Percentiles rank a stretch among this genome's conserved stretches.
Evolutionary conservation across 64 coral and sea anemone genomes (phyloP).

Genomic region (Stylophora pistillata): DNA sequence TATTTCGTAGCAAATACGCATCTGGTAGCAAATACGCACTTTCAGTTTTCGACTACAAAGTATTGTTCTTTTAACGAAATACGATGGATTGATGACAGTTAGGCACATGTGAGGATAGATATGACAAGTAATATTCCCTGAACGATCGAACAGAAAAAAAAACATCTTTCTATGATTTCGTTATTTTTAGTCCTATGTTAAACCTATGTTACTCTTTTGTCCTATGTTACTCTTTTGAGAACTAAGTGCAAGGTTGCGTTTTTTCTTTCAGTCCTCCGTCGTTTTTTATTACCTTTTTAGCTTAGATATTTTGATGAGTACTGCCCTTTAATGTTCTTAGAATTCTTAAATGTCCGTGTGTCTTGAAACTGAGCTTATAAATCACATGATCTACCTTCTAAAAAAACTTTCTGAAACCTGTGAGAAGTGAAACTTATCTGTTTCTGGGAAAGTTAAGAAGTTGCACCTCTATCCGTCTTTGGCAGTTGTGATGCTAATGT

Average conservation of each 20-base stretch:
- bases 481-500: too few species aligned
- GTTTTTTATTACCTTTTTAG: conserved; percentile 30
- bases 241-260: conserved; percentile 11
- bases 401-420: too few species aligned
- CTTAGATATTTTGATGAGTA: conserved; percentile 38
- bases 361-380: conserved; percentile 50
- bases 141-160: conserved; percentile 42
- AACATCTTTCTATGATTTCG: not conserved
- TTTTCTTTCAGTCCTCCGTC: conserved; percentile 33
- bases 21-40: not conserved
- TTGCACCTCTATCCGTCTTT: too few species aligned
- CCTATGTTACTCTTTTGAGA: not conserved
- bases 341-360: conserved; percentile 40
- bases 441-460: too few species aligned
- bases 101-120: not conserved
- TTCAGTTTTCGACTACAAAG: conserved; percentile 2
- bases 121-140: not conserved
- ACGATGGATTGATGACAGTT: conserved; percentile 7
- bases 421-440: too few species aligned
- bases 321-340: conserved; percentile 37
- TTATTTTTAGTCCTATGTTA: conserved; percentile 30
- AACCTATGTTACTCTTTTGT: too few species aligned
- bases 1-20: conserved; percentile 15
- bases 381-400: conserved; percentile 11
- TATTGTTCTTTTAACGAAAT: too few species aligned